Percentiles rank a stretch among this genome's conserved stretches.
These are phyloP conservation scores for Marasmarcha lunaedactyla DNA, from an alignment of 2,888 invertebrate genomes.

Conservation along the genomic window DNA sequence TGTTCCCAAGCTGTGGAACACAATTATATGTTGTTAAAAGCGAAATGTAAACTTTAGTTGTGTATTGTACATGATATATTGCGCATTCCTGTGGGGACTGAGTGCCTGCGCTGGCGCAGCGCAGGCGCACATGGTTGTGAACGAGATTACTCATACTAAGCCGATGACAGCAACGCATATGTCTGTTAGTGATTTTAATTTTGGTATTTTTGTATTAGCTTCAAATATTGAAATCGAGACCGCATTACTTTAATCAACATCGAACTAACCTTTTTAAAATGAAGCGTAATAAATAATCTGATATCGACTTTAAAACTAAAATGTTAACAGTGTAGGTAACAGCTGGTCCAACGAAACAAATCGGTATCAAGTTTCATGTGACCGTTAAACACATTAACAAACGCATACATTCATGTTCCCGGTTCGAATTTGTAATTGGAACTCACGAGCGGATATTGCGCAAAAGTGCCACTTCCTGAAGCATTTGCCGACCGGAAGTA, in stretches of 20 bases:
- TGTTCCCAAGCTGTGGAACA: too few relatives aligned
- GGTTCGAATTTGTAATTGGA: not conserved
- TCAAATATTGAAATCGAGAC: too few relatives aligned
- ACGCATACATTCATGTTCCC: not conserved
- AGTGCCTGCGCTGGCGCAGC: conserved; percentile 25
- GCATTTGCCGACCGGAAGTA: conserved; percentile 44
- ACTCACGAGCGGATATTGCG: conserved; percentile 39
- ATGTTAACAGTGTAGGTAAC: too few relatives aligned
- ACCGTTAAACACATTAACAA: too few relatives aligned
- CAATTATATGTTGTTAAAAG: not conserved
- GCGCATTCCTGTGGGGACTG: conserved; percentile 43
- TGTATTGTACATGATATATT: conserved; percentile 41
- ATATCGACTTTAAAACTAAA: too few relatives aligned
- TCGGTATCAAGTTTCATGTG: too few relatives aligned
- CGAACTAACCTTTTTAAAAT: too few relatives aligned
- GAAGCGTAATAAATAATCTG: too few relatives aligned
- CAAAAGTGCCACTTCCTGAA: conserved; percentile 39
- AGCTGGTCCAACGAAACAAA: too few relatives aligned
- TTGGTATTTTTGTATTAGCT: too few relatives aligned
- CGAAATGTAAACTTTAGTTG: not conserved
- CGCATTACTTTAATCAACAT: too few relatives aligned
- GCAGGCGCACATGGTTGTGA: conserved; percentile 37
- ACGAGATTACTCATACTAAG: conserved; percentile 44
- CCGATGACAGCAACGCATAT: conserved; percentile 35
- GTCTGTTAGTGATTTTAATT: conserved; percentile 12